Evolutionary conservation across 1,140 invertebrate genomes (phyloP), one percentile per base, ranked within the genome.

Genomic region (Elymnias hypermnestra): DNA sequence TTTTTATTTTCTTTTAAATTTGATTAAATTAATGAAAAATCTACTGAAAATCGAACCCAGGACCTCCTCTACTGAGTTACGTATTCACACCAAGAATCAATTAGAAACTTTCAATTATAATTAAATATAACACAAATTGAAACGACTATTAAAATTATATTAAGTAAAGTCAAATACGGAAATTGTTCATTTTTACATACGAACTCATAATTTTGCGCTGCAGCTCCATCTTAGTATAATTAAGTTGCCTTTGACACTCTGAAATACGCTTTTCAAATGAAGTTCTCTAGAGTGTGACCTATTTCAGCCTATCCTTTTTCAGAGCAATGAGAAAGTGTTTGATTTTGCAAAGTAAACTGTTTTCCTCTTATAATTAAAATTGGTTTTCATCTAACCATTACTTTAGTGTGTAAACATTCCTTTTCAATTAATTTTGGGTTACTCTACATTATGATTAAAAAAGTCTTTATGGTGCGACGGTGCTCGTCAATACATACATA

Each of bases 201-300:
- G n/a, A n/a, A n/a, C n/a, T n/a, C n/a, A n/a, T 29, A 29, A 9
- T 29, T 29, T 29, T 13, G 14, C 35, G 22, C 18, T 23, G 26
- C 45, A 33, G 25, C 19, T 21, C 15, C n/a, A 40, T 40, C 28
- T 48, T 33, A 40, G 45, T 50, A 41, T 43, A 50, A 50, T 50
- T 50, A 43, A 26, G 47, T 50, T 43, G 8, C 40, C 40, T 50
- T 50, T 50, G 47, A 50, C 39, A 50, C 25, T 42, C 43, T 50
- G 45, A 52, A 39, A 28, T 39, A 21, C 31, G 22, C 49, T 40
- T 52, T 52, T 41, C 13, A 53, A 46, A 38, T 35, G 37, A 33
- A 48, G 36, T 48, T 48, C 31, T 25, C 26, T 40, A 23, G 36
- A 42, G 12, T 45, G 31, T 50, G 47, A 50, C 47, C 47, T 50